A percentile compares a stretch with the other conserved stretches of the same genome.
Conservation (phyloP, 1,140 invertebrate genomes). For the Drosophila busckii region DNA sequence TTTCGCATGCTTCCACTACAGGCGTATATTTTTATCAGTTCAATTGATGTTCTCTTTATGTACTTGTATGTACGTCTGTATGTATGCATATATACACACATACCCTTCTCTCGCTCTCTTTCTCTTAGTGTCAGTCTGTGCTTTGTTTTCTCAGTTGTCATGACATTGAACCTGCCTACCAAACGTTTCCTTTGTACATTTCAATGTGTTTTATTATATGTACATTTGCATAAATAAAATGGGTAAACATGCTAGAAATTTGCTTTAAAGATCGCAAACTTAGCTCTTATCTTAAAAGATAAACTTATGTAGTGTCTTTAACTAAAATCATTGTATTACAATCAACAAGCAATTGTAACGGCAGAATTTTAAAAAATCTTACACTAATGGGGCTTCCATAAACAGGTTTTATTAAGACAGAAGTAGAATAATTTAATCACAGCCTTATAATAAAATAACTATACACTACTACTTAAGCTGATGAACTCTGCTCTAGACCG, state of each 20-base stretch:
- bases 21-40: conserved; percentile 22
- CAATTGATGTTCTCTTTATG: conserved; percentile 24
- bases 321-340: too few relatives aligned
- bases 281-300: too few relatives aligned
- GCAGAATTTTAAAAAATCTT: background rate
- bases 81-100: background rate
- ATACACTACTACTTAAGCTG: conserved; percentile 1
- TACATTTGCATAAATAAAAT: too few relatives aligned
- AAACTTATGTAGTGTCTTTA: too few relatives aligned
- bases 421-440: background rate
- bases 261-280: too few relatives aligned
- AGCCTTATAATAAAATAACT: conserved; percentile 7
- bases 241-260: too few relatives aligned
- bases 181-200: conserved; percentile 3
- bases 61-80: conserved; percentile 27
- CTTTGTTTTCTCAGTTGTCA: conserved; percentile 15
- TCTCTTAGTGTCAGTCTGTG: conserved; percentile 8
- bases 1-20: too few relatives aligned
- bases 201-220: too few relatives aligned
- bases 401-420: conserved; percentile 13
- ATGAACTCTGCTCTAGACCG: conserved; percentile 7
- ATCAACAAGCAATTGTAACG: conserved; percentile 2
- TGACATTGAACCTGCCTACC: conserved; percentile 17
- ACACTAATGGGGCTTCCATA: conserved; percentile 22
- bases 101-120: background rate